Percentiles rank a stretch among this genome's conserved stretches.
phyloP scores from a whole-genome alignment of 2,888 invertebrate genomes.

The Sphinx pinastri region DNA sequence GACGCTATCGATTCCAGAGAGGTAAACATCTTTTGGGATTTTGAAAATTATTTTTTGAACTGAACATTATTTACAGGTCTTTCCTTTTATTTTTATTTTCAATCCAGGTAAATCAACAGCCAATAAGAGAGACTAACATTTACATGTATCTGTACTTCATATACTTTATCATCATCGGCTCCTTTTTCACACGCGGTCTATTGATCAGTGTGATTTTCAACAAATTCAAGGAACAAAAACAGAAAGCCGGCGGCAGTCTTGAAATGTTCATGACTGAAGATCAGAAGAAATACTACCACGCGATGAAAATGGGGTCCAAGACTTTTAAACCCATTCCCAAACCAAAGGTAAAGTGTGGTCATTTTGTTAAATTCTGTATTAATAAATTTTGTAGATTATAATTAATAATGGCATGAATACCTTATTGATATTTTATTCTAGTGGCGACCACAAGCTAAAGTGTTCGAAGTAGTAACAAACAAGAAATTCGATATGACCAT shows the following conservation, averaged over 20 bases:
- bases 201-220: slow-evolving; percentile 99
- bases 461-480: slow-evolving; percentile 98
- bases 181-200: slow-evolving; percentile 99
- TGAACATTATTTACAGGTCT: background rate
- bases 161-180: slow-evolving; percentile 99
- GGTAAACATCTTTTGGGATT: slow-evolving; percentile 76
- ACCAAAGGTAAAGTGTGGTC: slow-evolving; percentile 89
- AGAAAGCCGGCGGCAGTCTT: slow-evolving; percentile 98
- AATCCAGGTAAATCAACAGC: slow-evolving; percentile 92
- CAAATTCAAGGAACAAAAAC: slow-evolving; percentile 99
- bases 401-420: no score
- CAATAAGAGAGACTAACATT: slow-evolving; percentile 96
- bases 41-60: background rate
- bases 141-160: slow-evolving; percentile 99
- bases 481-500: slow-evolving; percentile 99
- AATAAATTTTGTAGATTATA: no score
- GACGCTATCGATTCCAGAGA: slow-evolving; percentile 98
- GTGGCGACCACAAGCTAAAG: slow-evolving; percentile 98
- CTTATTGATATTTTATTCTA: slow-evolving; percentile 77
- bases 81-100: background rate
- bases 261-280: slow-evolving; percentile 99
- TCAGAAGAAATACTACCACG: slow-evolving; percentile 99
- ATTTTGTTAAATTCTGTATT: no score
- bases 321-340: slow-evolving; percentile 99
- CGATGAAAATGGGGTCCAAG: slow-evolving; percentile 99